Percentiles rank a stretch among this genome's conserved stretches.
Conservation (phyloP, 2,888 invertebrate species). For the Seira musarum region DNA sequence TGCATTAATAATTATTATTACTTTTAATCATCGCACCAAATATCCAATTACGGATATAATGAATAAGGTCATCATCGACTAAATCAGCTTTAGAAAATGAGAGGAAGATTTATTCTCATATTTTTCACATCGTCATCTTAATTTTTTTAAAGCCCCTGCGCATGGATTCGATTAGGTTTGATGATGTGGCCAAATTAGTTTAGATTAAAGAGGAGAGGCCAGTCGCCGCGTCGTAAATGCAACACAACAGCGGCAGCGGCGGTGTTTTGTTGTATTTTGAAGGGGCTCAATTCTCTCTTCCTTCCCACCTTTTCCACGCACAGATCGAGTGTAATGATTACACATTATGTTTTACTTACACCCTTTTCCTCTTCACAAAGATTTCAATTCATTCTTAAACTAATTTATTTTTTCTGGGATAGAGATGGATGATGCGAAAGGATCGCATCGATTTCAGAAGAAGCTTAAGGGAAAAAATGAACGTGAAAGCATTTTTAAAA, state of each 20-base stretch:
- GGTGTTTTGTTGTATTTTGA: conserved; percentile 11
- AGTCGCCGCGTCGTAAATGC: not conserved
- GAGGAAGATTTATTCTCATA: conserved; percentile 43
- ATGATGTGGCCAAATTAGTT: conserved; percentile 25
- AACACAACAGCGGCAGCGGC: conserved; percentile 25
- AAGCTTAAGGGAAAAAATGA: not conserved
- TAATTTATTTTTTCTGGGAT: not conserved
- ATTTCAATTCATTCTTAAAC: not conserved
- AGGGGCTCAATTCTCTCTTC: not conserved
- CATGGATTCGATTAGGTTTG: conserved; percentile 12
- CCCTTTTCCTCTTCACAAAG: not conserved
- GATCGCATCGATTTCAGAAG: not conserved
- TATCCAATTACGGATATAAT: conserved; percentile 55
- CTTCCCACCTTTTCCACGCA: not conserved
- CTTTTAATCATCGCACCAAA: conserved; percentile 53
- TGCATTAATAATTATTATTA: too few relatives aligned
- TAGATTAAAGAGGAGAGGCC: conserved; percentile 21
- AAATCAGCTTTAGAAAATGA: too few relatives aligned
- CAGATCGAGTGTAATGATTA: not conserved
- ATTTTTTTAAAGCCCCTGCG: too few relatives aligned
- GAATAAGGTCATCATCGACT: conserved; percentile 48
- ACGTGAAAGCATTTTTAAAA: not conserved
- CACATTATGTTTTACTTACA: too few relatives aligned
- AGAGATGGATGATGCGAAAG: not conserved
- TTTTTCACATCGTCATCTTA: conserved; percentile 24